Base-by-base conservation (phyloP, 2,888 invertebrate genomes). In the Epinotia nisella region DNA sequence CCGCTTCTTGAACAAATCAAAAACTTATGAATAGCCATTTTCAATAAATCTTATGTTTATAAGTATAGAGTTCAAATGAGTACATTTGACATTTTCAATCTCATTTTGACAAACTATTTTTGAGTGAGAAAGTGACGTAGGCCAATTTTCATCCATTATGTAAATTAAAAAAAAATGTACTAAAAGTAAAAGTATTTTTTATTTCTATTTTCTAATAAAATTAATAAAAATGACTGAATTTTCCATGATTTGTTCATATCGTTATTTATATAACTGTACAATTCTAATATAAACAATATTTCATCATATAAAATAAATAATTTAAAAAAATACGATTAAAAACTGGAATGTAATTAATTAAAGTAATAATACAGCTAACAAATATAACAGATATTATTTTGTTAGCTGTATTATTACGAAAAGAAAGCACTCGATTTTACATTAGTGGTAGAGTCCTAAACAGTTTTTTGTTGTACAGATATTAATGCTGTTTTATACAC, bases 261-360 rank as follows among this genome's bases (percentile, higher is more conserved):
- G 1, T 9, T 0, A 10, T 11, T 9, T 19, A 17, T 19, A 51
- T 51, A 51, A 51, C 17, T 53, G 53, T 53, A 53, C 19, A 53
- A 19, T 21, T 19, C n/a, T 53, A 49, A 53, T 53, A 17, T 11
- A 53, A 19, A 60, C 17, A 3, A 19, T n/a, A 60, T 9, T 49
- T 17, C 49, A 9, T 21, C 24, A 51, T 51, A 64, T 11, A 9
- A 39, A 35, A 51, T n/a, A 56, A 7, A 58, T 15, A 24, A 21
- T n/a, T n/a, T 49, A 45, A 58, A 58, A 56, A 55, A 10, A 24
- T 66, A 24, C 13, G 3, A 39, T 10, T n/a, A 39, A n/a, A n/a
- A 66, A 41, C 56, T 67, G 67, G 67, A 67, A 67, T 67, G 67
- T 67, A 55, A 19, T 13, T 53, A 24, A 24, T 24, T 24, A 24